Evolutionary conservation across 2,113 vertebrate genomes (phyloP).

Genomic region (Poecile atricapillus): DNA sequence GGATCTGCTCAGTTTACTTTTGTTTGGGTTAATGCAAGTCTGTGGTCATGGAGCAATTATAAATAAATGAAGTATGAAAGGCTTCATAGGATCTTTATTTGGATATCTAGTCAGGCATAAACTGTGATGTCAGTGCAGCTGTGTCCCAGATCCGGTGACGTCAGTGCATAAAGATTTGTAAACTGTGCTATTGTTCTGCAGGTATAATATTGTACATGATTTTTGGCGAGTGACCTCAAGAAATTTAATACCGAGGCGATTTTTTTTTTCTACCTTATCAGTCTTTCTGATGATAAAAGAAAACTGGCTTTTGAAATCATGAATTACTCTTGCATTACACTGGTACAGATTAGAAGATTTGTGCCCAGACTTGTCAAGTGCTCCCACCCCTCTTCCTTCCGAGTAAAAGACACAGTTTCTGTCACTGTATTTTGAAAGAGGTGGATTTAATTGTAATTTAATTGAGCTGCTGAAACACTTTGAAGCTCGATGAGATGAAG

Average conservation of each 20-base stretch:
- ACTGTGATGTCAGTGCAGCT: conserved; percentile 5
- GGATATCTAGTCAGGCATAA: conserved; percentile 8
- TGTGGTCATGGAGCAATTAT: neutral
- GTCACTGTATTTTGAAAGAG: neutral
- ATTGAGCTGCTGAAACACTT: neutral
- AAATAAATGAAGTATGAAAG: conserved; percentile 21
- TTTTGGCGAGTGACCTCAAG: neutral
- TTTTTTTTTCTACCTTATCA: neutral
- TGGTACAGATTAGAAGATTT: neutral
- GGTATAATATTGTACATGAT: neutral
- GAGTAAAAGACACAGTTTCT: neutral
- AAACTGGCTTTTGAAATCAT: neutral
- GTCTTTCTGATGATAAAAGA: neutral
- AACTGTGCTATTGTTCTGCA: neutral
- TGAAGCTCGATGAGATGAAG: neutral
- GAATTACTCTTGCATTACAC: neutral
- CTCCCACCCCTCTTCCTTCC: neutral
- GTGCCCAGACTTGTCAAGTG: neutral
- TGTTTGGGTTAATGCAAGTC: conserved; percentile 2
- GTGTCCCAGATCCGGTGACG: neutral
- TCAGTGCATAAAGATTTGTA: neutral
- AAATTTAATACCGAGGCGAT: neutral
- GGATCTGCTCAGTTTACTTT: neutral
- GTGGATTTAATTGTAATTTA: neutral
- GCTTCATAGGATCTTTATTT: neutral